Base-by-base conservation (phyloP, 2,888 invertebrate species). In the Stegana nigrithorax region DNA sequence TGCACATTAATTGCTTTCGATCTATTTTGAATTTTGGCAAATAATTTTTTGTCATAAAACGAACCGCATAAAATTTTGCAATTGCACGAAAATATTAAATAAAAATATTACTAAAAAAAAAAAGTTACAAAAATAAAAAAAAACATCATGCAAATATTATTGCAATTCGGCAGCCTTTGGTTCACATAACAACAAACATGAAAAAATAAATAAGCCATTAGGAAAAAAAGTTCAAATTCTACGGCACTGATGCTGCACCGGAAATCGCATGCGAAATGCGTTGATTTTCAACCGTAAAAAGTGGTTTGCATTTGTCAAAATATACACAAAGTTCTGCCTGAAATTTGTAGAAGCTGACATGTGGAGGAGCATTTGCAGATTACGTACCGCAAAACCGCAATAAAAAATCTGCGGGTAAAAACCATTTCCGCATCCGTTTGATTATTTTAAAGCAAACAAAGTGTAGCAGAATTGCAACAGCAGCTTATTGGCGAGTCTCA, bases 381-480 rank as follows among this genome's bases (percentile, higher is more conserved):
- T 12, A 39, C n/a, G 53, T 32, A n/a, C 56, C 59, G 26, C 39
- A 25, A 50, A 65, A 65, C 66, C 67, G 42, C 67, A 66, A 42
- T 66, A 66, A 66, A 64, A 67, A 66, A 67, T 67, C 62, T 17
- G 42, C 64, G 63, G 61, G 57, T 51, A 60, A 58, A 60, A 60
- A 47, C 21, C 59, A 64, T 67, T 63, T 69, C 67, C 67, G 64
- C 62, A 67, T 67, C 65, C 69, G 45, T 5, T 7, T 14, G n/a
- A 14, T 44, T 44, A 17, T 44, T 44, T 44, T 14, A 44, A 7
- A 4, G 17, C 4, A 44, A 44, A 8, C n/a, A n/a, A n/a, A n/a
- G n/a, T n/a, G n/a, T n/a, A n/a, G n/a, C n/a, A n/a, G n/a, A n/a
- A n/a, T n/a, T n/a, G n/a, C n/a, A n/a, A n/a, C n/a, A n/a, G n/a